These are phyloP conservation scores for Dermochelys coriacea DNA, from an alignment of 2,797 vertebrate species.

Conservation along the genomic window DNA sequence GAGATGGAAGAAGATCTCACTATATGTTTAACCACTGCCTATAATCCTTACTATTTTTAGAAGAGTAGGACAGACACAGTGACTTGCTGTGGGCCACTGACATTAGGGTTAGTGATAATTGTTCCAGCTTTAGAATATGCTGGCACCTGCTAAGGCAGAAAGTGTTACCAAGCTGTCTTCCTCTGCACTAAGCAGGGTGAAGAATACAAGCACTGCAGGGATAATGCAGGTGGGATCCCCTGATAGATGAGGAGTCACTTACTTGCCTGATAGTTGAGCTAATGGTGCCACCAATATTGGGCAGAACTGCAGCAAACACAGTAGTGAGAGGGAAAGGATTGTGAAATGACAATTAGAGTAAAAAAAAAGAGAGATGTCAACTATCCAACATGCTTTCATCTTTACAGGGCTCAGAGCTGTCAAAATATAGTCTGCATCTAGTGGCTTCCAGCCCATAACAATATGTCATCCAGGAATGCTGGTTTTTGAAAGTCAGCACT, in stretches of 20 bases:
- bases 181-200: background rate
- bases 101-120: rapidly evolving
- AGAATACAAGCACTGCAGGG: background rate
- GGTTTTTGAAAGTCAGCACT: background rate
- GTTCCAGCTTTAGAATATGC: rapidly evolving
- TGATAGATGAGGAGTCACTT: background rate
- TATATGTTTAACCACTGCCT: rapidly evolving
- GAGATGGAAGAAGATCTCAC: background rate
- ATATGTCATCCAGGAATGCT: slow-evolving; percentile 10
- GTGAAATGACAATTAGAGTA: background rate
- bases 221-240: background rate
- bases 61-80: rapidly evolving
- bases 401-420: slow-evolving; percentile 33
- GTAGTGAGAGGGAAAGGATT: slow-evolving; percentile 10
- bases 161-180: background rate
- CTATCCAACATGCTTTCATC: slow-evolving; percentile 40
- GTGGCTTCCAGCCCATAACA: slow-evolving; percentile 19
- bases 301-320: slow-evolving; percentile 23
- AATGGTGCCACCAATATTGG: background rate
- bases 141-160: background rate
- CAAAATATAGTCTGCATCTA: slow-evolving; percentile 57
- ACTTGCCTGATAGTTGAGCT: slow-evolving; percentile 24
- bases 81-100: background rate
- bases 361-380: slow-evolving; percentile 29
- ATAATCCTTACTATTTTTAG: background rate